These are phyloP conservation scores for Mesembrinibis cayennensis DNA, from an alignment of 2,113 vertebrate genomes.

Conservation along the genomic window DNA sequence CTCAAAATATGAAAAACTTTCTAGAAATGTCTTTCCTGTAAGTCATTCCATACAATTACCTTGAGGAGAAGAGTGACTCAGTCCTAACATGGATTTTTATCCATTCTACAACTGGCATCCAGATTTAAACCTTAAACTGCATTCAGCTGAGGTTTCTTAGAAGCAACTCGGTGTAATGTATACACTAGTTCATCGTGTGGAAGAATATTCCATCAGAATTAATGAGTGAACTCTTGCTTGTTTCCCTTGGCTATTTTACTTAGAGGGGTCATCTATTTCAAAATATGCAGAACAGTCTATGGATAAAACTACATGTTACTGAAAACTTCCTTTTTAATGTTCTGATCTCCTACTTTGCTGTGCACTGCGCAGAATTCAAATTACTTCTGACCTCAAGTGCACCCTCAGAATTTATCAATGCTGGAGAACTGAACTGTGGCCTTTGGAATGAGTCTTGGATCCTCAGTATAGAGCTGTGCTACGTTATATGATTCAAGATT, in stretches of 20 bases:
- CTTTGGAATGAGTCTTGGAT: not conserved
- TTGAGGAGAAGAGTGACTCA: not conserved
- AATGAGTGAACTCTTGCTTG: not conserved
- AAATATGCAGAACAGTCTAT: not conserved
- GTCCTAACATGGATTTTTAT: not conserved
- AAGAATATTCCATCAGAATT: not conserved
- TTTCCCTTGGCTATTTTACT: not conserved
- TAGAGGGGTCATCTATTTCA: not conserved
- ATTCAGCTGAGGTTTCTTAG: not conserved
- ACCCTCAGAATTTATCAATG: not conserved
- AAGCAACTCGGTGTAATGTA: accelerated
- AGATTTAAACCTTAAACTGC: not conserved
- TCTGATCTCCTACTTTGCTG: not conserved
- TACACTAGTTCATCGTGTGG: not conserved
- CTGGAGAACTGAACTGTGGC: not conserved
- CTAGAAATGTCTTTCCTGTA: not conserved
- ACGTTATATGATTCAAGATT: not conserved
- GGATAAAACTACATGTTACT: not conserved
- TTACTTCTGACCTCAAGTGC: not conserved
- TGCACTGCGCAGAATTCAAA: not conserved
- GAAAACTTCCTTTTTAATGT: not conserved
- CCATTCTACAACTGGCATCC: not conserved
- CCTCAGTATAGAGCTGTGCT: not conserved
- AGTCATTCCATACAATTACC: not conserved
- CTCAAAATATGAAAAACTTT: not conserved